Evolutionary conservation across 2,113 vertebrate species (phyloP), one percentile per base, ranked within the genome.

Genomic region (Alosa alosa): DNA sequence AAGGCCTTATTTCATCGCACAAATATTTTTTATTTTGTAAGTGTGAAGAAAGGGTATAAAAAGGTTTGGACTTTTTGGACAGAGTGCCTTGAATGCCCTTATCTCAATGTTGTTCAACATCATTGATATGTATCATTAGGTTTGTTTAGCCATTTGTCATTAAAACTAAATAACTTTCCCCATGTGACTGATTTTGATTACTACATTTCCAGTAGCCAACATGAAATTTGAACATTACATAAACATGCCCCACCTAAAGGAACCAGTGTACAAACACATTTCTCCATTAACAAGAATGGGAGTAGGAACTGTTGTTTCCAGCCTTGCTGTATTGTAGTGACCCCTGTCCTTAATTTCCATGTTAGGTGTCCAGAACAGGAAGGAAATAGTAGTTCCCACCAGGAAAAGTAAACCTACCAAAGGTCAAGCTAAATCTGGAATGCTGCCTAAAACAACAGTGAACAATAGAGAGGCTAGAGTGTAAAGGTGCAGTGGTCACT

Each of bases 331-430:
- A 18, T 52, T 13, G 11, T 57, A 57, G 17, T 86, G 47, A 3
- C 84, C 64, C 86, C 85, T 82, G 49, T 49, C 81, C 44, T 36
- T 13, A 84, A 64, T 68, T 86, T 86, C 84, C 83, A 64, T 44
- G 31, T n/a, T 13, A 49, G 6, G 49, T 41, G 83, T 81, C 22
- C 50, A 84, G 88, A 25, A 31, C 81, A 68, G 86, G 87, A 83
- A 84, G 86, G 85, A 88, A 83, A 81, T 86, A 84, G 55, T 84
- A 83, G 84, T 86, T 86, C 57, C 86, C n/a, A 83, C 82, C 72
- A 89, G 84, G 85, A 86, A 83, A 84, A 39, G 60, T n/a, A 60
- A 87, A 82, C 22, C 83, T 86, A 50, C 86, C 86, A 89, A 87
- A 83, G 84, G 75, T 84, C 87, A 87, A 52, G 81, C 55, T 72